phyloP scores from a whole-genome alignment of 1,140 invertebrate genomes.

The Pectinophora gossypiella region DNA sequence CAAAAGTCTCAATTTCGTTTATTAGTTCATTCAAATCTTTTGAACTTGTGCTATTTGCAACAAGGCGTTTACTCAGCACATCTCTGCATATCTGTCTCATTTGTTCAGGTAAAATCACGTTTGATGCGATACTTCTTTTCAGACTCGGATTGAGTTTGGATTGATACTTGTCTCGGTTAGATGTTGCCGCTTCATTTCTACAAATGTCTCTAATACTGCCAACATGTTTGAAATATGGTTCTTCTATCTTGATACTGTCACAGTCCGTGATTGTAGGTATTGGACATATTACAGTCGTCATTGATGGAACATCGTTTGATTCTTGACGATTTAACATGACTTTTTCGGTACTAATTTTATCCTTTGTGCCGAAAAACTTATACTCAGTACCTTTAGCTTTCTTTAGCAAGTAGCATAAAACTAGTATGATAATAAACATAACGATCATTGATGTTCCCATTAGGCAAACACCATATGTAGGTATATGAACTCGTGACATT shows the following conservation, averaged over 20 bases:
- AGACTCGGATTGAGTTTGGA: neutral
- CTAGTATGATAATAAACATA: no score
- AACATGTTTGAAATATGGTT: neutral
- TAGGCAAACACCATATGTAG: no score
- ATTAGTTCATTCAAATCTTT: slow-evolving; percentile 15
- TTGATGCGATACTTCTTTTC: neutral
- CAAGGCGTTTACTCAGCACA: slow-evolving; percentile 11
- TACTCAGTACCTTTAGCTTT: no score
- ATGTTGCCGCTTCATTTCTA: neutral
- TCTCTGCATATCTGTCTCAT: slow-evolving; percentile 18
- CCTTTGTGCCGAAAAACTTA: no score
- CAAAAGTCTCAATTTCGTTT: slow-evolving; percentile 2
- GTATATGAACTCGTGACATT: no score
- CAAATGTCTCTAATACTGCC: neutral
- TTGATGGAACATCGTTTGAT: no score
- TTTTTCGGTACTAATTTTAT: no score
- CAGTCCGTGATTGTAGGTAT: neutral
- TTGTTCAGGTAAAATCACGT: slow-evolving; percentile 4
- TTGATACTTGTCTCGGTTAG: neutral
- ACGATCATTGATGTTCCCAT: no score
- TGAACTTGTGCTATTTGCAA: slow-evolving; percentile 7
- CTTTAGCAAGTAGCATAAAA: no score
- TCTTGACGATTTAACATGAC: no score
- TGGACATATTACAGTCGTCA: no score
- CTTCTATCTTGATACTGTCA: neutral